A percentile compares a stretch with the other conserved stretches of the same genome.
Evolutionary conservation across 2,888 invertebrate genomes (phyloP).

Genomic region (Stratiomys singularior): DNA sequence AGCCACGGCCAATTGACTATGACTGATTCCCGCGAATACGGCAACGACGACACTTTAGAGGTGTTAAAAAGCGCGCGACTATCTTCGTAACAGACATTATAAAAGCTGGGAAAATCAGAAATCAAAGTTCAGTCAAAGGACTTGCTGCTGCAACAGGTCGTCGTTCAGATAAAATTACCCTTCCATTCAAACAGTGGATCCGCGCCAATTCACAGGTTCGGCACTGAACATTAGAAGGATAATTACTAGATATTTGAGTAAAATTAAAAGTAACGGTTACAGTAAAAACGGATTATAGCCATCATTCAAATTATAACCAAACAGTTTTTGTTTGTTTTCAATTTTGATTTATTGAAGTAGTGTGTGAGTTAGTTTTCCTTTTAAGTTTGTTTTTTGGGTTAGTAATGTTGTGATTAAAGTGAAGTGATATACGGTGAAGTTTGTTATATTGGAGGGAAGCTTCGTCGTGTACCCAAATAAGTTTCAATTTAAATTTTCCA

Average conservation of each 20-base stretch:
- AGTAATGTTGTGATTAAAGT: slow-evolving; percentile 33
- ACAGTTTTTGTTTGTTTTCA: background rate
- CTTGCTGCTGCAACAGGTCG: slow-evolving; percentile 52
- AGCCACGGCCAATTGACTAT: slow-evolving; percentile 28
- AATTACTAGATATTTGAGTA: background rate
- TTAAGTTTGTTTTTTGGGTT: too few species aligned
- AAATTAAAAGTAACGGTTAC: background rate
- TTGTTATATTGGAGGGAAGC: background rate
- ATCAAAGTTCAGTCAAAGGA: slow-evolving; percentile 53
- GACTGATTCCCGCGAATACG: slow-evolving; percentile 30
- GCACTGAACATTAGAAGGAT: background rate
- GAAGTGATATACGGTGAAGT: slow-evolving; percentile 1
- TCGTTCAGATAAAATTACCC: slow-evolving; percentile 10
- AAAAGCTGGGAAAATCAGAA: slow-evolving; percentile 53
- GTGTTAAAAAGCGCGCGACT: slow-evolving; percentile 41
- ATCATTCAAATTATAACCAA: background rate
- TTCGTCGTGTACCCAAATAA: background rate
- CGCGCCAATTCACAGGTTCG: background rate
- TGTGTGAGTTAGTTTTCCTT: background rate
- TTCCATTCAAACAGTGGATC: background rate
- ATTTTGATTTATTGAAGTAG: background rate
- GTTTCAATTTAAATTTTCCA: background rate
- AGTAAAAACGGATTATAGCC: background rate
- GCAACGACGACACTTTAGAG: slow-evolving; percentile 31
- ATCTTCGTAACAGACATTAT: slow-evolving; percentile 49